phyloP scores from a whole-genome alignment of 2,797 vertebrate genomes.

The Nannoperca australis region DNA sequence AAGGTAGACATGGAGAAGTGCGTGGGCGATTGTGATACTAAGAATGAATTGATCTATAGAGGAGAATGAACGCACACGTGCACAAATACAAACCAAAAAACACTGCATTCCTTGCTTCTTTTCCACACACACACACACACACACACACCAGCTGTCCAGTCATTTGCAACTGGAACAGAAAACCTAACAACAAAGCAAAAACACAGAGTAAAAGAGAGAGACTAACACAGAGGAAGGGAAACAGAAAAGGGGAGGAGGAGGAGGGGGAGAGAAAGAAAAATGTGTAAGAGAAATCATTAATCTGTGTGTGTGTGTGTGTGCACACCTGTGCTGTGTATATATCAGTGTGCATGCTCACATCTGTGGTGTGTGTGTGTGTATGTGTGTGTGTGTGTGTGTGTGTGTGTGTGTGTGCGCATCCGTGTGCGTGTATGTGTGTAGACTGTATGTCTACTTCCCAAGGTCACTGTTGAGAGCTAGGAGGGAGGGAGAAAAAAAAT shows the following conservation, averaged over 20 bases:
- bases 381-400: conserved; percentile 40
- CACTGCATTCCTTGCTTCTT: background rate
- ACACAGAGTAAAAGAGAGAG: conserved; percentile 37
- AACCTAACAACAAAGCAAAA: conserved; percentile 41
- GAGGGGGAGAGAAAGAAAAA: conserved; percentile 30
- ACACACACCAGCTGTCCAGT: conserved; percentile 29
- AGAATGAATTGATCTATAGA: background rate
- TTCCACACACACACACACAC: background rate
- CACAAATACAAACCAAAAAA: background rate
- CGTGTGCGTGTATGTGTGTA: conserved; percentile 37
- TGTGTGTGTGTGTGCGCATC: conserved; percentile 18
- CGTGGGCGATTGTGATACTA: background rate
- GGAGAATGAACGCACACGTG: background rate
- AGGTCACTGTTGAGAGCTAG: conserved; percentile 76
- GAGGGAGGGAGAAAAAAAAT: conserved; percentile 49
- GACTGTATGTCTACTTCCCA: conserved; percentile 73
- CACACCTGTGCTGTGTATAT: conserved; percentile 29
- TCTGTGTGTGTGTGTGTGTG: conserved; percentile 34
- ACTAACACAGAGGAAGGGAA: conserved; percentile 18
- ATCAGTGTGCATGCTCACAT: conserved; percentile 54
- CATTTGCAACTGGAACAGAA: conserved; percentile 36
- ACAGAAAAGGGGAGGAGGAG: background rate
- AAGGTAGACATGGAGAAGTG: background rate
- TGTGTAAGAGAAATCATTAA: conserved; percentile 55
- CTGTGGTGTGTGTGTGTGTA: conserved; percentile 43